These are phyloP conservation scores for Neoarius graeffei DNA, from an alignment of 2,113 vertebrate species.

Conservation along the genomic window DNA sequence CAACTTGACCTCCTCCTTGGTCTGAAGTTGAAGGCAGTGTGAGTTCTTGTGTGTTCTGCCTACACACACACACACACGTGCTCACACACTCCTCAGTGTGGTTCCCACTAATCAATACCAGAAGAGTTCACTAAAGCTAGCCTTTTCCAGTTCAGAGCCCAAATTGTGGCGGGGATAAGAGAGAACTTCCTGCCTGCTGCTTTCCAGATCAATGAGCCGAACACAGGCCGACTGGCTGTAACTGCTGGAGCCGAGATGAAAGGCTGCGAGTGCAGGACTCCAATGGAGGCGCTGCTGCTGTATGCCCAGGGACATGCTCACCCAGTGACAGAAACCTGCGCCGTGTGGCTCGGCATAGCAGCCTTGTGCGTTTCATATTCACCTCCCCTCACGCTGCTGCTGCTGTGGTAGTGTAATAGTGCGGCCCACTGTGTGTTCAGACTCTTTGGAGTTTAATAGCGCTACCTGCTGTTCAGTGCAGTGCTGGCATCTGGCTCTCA, in stretches of 20 bases:
- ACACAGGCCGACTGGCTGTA: constrained; percentile 50
- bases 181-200: constrained; percentile 35
- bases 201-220: constrained; percentile 66
- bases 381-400: neutral
- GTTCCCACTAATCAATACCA: constrained; percentile 50
- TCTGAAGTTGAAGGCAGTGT: constrained; percentile 1
- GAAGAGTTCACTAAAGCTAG: constrained; percentile 39
- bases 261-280: constrained; percentile 48
- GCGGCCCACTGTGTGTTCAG: constrained; percentile 62
- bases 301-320: constrained; percentile 48
- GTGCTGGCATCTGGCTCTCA: constrained; percentile 61
- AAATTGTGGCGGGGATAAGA: constrained; percentile 35
- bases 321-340: constrained; percentile 17
- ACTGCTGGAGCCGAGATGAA: constrained; percentile 65
- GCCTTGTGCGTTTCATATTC: constrained; percentile 18
- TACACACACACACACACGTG: constrained; percentile 15
- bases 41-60: neutral
- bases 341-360: constrained; percentile 21
- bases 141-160: constrained; percentile 28
- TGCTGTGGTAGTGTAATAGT: constrained; percentile 60
- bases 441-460: constrained; percentile 64
- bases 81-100: neutral
- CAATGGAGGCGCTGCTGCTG: constrained; percentile 28
- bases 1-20: constrained; percentile 20
- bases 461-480: constrained; percentile 70